Conservation (phyloP, 2,113 vertebrate species). For the Cettia cetti region DNA sequence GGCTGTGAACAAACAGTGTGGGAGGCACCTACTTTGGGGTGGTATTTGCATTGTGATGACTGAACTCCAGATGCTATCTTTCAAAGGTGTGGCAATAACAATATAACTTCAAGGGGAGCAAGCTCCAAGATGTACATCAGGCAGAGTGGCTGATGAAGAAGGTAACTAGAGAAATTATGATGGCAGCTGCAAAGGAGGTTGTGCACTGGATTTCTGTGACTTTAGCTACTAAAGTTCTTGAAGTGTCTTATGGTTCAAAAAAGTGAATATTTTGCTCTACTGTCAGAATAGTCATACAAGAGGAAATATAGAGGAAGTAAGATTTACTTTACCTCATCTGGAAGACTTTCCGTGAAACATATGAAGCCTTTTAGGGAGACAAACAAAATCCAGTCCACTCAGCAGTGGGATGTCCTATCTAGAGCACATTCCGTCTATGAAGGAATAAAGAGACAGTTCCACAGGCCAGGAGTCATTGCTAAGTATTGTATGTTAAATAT, state of each 20-base stretch:
- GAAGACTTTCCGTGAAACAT: background rate
- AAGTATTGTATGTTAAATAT: background rate
- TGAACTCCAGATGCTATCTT: background rate
- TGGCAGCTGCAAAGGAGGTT: background rate
- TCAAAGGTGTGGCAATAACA: background rate
- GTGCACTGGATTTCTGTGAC: background rate
- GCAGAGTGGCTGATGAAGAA: background rate
- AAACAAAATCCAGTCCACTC: background rate
- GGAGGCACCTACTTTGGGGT: background rate
- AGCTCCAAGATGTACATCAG: background rate
- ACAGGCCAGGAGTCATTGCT: background rate
- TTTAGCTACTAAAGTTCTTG: background rate
- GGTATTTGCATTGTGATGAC: background rate
- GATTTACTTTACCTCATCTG: background rate
- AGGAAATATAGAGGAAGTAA: background rate
- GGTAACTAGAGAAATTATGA: background rate
- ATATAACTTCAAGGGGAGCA: background rate
- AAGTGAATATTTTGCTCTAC: background rate
- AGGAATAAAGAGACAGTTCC: background rate
- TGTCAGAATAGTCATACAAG: background rate
- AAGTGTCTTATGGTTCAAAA: background rate
- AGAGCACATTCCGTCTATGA: background rate
- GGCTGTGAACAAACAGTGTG: background rate
- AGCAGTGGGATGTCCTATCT: background rate
- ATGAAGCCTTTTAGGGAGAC: background rate